Conservation (phyloP, 2,113 vertebrate species). For the Rutilus rutilus region DNA sequence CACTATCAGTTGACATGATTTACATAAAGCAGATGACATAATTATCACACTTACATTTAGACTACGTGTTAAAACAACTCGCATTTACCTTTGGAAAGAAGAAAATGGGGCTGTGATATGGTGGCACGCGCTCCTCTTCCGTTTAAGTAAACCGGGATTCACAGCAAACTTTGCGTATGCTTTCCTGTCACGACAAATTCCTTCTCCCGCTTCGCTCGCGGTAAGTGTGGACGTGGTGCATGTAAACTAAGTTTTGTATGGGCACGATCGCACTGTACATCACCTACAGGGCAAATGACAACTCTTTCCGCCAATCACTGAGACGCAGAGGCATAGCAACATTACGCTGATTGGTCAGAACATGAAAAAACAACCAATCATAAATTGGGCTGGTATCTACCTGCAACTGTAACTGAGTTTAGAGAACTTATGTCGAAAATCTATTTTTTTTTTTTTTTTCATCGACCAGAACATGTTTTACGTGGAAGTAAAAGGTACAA, state of each 20-base stretch:
- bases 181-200: slow-evolving; percentile 59
- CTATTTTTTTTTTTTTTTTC: fast-evolving
- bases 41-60: slow-evolving; percentile 19
- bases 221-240: slow-evolving; percentile 73
- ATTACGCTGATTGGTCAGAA: slow-evolving; percentile 66
- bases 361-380: slow-evolving; percentile 4
- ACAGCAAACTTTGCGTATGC: slow-evolving; percentile 47
- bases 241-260: slow-evolving; percentile 69
- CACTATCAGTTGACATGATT: not conserved
- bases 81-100: slow-evolving; percentile 74
- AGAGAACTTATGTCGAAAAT: not conserved
- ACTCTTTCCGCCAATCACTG: slow-evolving; percentile 64
- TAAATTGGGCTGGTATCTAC: slow-evolving; percentile 29
- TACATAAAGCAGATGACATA: not conserved
- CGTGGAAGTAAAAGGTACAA: not conserved
- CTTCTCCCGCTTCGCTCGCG: slow-evolving; percentile 48
- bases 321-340: slow-evolving; percentile 71
- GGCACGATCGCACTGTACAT: slow-evolving; percentile 45
- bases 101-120: slow-evolving; percentile 66
- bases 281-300: slow-evolving; percentile 61
- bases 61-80: not conserved
- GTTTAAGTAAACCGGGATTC: slow-evolving; percentile 63
- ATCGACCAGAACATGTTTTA: too few species aligned
- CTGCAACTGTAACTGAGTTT: slow-evolving; percentile 35
- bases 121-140: slow-evolving; percentile 63